Base-by-base conservation (phyloP, 2,888 invertebrate species). In the Xanthostigma xanthostigma region DNA sequence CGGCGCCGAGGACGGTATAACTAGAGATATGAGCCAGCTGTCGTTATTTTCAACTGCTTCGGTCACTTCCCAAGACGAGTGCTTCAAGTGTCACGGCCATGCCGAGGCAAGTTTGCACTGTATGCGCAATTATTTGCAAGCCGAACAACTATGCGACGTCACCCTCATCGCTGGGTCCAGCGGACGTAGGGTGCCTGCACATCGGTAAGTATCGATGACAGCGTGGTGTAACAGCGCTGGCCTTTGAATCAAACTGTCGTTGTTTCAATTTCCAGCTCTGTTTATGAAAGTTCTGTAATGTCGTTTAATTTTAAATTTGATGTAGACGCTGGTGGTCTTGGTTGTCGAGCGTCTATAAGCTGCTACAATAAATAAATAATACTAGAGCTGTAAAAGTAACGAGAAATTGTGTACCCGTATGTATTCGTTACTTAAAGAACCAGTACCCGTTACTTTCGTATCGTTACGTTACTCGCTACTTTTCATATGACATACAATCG, bases 71-170 rank as follows among this genome's bases (percentile, higher is more conserved):
- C 83, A 84, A 63, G 86, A 87, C 67, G 87, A 87, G 65, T 81
- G 77, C 62, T 85, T 82, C 66, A 76, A 78, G 57, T 79, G 81
- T 62, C 75, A 78, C 58, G 82, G 84, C 60, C 90, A 92, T 69
- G 84, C 92, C 8, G 86, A 88, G 61, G 76, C 75, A 49, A 84
- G 89, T 59, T 72, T 93, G 46, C 79, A 78, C 56, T 82, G 84
- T 61, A 88, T 93, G 81, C 84, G 83, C 63, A 75, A 78, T 46
- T 91, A 89, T 70, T 77, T 86, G 54, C 79, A 84, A 61, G 80
- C 83, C 51, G 81, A 85, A 58, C 84, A 88, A 66, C 72, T 94
- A 46, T 91, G 90, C 62, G 94, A 94, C 72, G 86, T 94, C 45
- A 79, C 80, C 14, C 76, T 94, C 27, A 79, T 92, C 57, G 90